These are phyloP conservation scores for Sciurus niger DNA, from an alignment of 2,113 vertebrate species.

Conservation along the genomic window DNA sequence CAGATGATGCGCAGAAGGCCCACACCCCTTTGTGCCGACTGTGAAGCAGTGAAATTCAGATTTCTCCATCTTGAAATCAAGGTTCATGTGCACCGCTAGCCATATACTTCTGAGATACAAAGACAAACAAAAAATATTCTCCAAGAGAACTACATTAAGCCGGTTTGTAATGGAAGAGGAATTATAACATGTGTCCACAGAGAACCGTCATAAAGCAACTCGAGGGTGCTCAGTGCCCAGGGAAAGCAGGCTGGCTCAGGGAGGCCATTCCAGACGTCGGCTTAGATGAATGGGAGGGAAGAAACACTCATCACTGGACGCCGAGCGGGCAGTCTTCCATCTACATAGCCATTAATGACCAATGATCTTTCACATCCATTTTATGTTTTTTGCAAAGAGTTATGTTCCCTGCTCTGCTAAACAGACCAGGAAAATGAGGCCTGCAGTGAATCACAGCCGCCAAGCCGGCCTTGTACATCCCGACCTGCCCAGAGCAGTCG, in stretches of 20 bases:
- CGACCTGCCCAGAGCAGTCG: neutral
- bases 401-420: slow-evolving; percentile 26
- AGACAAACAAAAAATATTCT: slow-evolving; percentile 31
- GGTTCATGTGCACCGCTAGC: neutral
- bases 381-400: slow-evolving; percentile 59
- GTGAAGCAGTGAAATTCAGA: neutral
- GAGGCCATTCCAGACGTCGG: neutral
- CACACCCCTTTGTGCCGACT: neutral
- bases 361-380: slow-evolving; percentile 44
- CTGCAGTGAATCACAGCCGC: neutral
- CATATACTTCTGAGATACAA: neutral
- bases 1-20: neutral
- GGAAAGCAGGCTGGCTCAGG: neutral
- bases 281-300: neutral
- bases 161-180: neutral
- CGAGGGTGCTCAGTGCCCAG: neutral
- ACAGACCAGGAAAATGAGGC: neutral
- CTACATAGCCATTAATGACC: slow-evolving; percentile 5
- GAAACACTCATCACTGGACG: neutral
- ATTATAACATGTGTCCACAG: neutral
- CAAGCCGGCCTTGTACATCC: neutral
- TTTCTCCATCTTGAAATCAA: neutral
- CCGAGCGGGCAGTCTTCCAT: slow-evolving; percentile 17
- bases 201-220: neutral
- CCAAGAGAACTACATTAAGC: slow-evolving; percentile 25